Base-by-base conservation (phyloP, 2,888 invertebrate species). In the Coelinius sp. region DNA sequence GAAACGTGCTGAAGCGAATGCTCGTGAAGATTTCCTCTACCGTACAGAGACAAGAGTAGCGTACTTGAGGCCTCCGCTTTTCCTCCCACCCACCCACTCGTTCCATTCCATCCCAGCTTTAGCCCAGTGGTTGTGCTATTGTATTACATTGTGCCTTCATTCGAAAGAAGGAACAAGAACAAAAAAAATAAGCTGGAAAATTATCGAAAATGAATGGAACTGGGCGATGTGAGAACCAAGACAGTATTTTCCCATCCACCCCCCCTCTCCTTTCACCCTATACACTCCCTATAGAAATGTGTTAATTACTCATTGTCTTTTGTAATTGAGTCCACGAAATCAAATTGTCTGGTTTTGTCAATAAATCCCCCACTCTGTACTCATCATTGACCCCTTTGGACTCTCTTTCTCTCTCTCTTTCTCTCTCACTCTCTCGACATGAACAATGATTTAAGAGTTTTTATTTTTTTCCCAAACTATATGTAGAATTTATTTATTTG, bases 121-220 rank as follows among this genome's bases (percentile, higher is more conserved):
- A 27, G 24, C 22, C 41, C 41, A 63, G 52, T 63, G 70, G 20
- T 72, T 10, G 53, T 53, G 64, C 64, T 72, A 72, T 72, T 72
- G 63, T 71, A 71, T 71, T 71, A 67, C 20, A 66, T 56, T 46
- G 46, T 56, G 49, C 49, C 31, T 46, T 67, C 49, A 62, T 63
- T 71, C 59, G 41, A 63, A 22, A 41, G n/a, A 27, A 46, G 38
- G 46, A 63, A 65, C 12, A 56, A 25, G 52, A 38, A 38, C 24
- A 49, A 53, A 62, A 52, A 20, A 67, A 53, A 4, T 44, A n/a
- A 44, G n/a, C 6, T 44, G 31, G 20, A 72, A 20, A 63, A 63
- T 41, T 46, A 31, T 65, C 41, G 25, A 62, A n/a, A 64, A 44
- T 49, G 35, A 31, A 63, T 49, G 46, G 59, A 22, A 41, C 41